These are phyloP conservation scores for Clinocottus analis DNA, from an alignment of 2,113 vertebrate genomes.

Conservation along the genomic window DNA sequence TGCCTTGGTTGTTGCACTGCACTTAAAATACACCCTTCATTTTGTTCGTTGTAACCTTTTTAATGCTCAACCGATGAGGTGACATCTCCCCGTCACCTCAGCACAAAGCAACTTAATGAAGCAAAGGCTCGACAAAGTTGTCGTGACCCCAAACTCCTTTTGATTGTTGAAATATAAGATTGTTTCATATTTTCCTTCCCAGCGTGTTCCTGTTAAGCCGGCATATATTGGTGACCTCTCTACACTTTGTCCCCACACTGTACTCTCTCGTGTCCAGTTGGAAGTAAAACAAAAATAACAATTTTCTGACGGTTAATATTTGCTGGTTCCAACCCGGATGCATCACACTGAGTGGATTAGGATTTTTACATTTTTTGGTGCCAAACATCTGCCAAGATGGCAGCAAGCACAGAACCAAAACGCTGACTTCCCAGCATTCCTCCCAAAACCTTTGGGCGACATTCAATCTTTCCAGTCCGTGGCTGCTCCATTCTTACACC, in stretches of 20 bases:
- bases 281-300: neutral
- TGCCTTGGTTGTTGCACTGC: neutral
- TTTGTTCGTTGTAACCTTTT: neutral
- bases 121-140: neutral
- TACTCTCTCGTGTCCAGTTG: neutral
- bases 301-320: neutral
- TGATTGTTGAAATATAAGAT: neutral
- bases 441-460: conserved; percentile 4
- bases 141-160: neutral
- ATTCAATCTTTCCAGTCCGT: conserved; percentile 4
- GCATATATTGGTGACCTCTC: neutral
- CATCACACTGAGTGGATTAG: neutral
- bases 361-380: conserved; percentile 16
- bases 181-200: neutral
- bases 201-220: neutral
- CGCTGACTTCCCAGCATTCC: conserved; percentile 8
- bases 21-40: neutral
- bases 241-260: neutral
- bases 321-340: neutral
- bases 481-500: neutral
- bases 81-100: neutral
- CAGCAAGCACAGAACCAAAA: conserved; percentile 27
- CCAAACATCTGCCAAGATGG: conserved; percentile 42
- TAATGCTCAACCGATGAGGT: neutral
- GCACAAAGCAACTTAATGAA: neutral